Percentiles rank a stretch among this genome's conserved stretches.
Evolutionary conservation across 2,113 vertebrate genomes (phyloP).

Genomic region (Bagarius yarrelli): DNA sequence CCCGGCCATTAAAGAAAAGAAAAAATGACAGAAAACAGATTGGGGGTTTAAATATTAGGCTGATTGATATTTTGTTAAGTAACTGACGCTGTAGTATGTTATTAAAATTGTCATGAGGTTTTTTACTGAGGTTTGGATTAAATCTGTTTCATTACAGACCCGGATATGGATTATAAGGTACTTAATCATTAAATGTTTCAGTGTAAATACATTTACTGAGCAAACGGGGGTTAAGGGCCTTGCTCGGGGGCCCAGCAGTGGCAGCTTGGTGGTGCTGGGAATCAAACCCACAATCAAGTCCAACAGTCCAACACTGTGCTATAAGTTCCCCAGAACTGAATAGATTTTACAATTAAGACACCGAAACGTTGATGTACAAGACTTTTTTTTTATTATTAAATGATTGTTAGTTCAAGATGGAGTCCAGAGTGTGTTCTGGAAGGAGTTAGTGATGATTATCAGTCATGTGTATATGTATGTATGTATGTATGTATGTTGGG

Average conservation of each 20-base stretch:
- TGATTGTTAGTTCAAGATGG: not conserved
- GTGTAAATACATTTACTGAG: too few species aligned
- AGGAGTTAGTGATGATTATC: not conserved
- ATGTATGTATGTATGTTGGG: not conserved
- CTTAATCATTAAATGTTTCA: too few species aligned
- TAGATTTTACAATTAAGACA: slow-evolving; percentile 23
- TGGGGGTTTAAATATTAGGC: too few species aligned
- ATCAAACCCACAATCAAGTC: too few species aligned
- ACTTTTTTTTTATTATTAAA: not conserved
- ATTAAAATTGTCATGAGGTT: not conserved
- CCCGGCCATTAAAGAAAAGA: too few species aligned
- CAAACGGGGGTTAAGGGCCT: too few species aligned
- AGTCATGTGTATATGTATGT: not conserved
- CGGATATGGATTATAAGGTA: too few species aligned
- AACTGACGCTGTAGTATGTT: not conserved
- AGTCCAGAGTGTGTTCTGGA: slow-evolving; percentile 19
- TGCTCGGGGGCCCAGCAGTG: too few species aligned
- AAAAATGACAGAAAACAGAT: too few species aligned
- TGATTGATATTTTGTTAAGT: not conserved
- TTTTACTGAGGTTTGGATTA: not conserved
- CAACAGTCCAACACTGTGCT: too few species aligned
- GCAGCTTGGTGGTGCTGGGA: too few species aligned
- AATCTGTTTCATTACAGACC: not conserved
- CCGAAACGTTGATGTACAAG: slow-evolving; percentile 8
- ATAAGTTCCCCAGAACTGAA: too few species aligned